Evolutionary conservation across 2,797 vertebrate species (phyloP).

Genomic region (Tinamus major): DNA sequence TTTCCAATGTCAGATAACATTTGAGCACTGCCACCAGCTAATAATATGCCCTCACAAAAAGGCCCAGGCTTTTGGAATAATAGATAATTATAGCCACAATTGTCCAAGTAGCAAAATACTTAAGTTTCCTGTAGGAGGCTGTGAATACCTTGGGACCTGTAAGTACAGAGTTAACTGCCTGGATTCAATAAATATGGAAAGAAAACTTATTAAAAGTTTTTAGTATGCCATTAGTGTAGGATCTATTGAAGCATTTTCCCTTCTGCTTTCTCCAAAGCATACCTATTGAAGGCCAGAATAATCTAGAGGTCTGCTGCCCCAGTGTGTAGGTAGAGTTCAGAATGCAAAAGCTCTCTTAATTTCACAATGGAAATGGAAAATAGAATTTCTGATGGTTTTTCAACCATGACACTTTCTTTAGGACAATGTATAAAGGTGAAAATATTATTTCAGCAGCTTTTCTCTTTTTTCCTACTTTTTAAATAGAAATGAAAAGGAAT

Average conservation of each 20-base stretch:
- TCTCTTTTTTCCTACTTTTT: not conserved
- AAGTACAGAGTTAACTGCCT: conserved; percentile 48
- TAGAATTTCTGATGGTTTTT: conserved; percentile 60
- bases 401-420: conserved; percentile 23
- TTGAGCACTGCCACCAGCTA: conserved; percentile 42
- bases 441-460: conserved; percentile 30
- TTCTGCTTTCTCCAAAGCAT: conserved; percentile 55
- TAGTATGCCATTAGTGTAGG: conserved; percentile 44
- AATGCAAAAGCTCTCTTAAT: conserved; percentile 64
- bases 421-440: conserved; percentile 62
- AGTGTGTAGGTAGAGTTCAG: conserved; percentile 50
- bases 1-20: conserved; percentile 48
- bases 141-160: conserved; percentile 26
- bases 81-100: conserved; percentile 60
- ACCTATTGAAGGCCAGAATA: conserved; percentile 62
- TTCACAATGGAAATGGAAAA: conserved; percentile 61
- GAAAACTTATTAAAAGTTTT: conserved; percentile 72
- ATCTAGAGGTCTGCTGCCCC: conserved; percentile 40
- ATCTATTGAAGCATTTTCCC: conserved; percentile 51
- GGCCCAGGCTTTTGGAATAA: conserved; percentile 36
- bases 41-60: conserved; percentile 47
- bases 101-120: conserved; percentile 59
- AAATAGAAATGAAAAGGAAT: conserved; percentile 33
- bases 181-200: conserved; percentile 63
- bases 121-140: conserved; percentile 58